Conservation (phyloP, 2,888 invertebrate genomes). For the Chloroclystis v-ata region DNA sequence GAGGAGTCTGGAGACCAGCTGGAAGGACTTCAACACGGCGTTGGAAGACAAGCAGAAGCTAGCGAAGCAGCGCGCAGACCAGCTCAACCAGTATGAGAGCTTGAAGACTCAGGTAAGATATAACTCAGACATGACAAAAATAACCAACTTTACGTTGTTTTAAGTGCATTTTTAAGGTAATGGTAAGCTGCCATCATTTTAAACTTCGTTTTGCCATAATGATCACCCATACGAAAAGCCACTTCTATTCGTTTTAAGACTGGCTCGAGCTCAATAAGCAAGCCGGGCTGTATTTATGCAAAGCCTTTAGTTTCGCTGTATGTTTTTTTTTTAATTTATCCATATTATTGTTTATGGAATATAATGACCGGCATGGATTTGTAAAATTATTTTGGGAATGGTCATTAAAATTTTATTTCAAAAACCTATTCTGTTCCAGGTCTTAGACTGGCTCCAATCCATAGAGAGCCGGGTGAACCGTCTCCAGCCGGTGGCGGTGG, state of each 20-base stretch:
- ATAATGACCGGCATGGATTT: too few species aligned
- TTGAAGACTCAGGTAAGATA: constrained; percentile 83
- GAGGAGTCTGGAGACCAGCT: constrained; percentile 90
- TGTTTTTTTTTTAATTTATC: too few species aligned
- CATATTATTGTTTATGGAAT: too few species aligned
- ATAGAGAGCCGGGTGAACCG: constrained; percentile 88
- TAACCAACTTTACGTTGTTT: not conserved
- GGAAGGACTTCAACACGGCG: constrained; percentile 90
- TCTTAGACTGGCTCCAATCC: constrained; percentile 89
- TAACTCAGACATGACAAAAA: not conserved
- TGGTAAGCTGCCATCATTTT: too few species aligned
- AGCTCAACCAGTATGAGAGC: constrained; percentile 90
- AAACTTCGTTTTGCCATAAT: too few species aligned
- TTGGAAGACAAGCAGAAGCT: constrained; percentile 91
- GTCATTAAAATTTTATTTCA: too few species aligned
- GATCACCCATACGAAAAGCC: too few species aligned
- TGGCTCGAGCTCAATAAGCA: too few species aligned
- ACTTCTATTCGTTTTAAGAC: not conserved
- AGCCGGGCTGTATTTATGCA: too few species aligned
- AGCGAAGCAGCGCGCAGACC: constrained; percentile 90
- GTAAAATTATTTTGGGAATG: too few species aligned
- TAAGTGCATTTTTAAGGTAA: too few species aligned
- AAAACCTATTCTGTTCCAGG: constrained; percentile 57
- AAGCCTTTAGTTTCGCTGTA: too few species aligned
- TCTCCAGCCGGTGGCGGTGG: constrained; percentile 91